Evolutionary conservation across 2,888 invertebrate species (phyloP), one percentile per base, ranked within the genome.

Genomic region (Rhingia campestris): DNA sequence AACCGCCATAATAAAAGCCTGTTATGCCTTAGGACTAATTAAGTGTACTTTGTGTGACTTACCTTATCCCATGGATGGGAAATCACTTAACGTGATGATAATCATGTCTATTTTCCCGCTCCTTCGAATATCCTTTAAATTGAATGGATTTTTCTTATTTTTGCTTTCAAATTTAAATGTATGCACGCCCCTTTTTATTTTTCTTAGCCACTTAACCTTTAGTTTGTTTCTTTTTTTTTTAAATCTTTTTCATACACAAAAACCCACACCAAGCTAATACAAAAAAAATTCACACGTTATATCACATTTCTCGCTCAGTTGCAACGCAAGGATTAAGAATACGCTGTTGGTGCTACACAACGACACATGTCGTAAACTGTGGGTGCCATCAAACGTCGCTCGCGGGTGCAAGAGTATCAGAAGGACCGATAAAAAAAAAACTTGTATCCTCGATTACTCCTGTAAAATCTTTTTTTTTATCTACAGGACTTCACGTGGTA

Each of bases 231-330:
- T 70, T 41, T 41, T 58, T 58, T 58, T 59, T 70, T 14, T 47
- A 47, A 35, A 45, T 30, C 37, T 70, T 53, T 59, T 64, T 66
- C 61, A 59, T 35, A 75, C 75, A 75, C 70, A 69, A 43, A 61
- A 67, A 66, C 70, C 35, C 49, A 39, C 49, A 63, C 53, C 61
- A 33, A 14, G 14, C 43, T 6, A 10, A 12, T 10, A 45, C n/a
- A 45, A 49, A 59, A 56, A 58, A 43, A 37, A 58, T 51, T 49
- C 56, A 58, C 73, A 77, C 75, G 82, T 82, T 79, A 82, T 82
- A 82, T 82, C 82, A 82, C 73, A 82, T 73, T 74, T 79, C 53
- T 73, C 41, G 66, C 63, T 22, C 22, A 53, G 72, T 63, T 69
- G 79, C 82, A 82, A 22, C 22, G 67, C 77, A 73, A 77, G 67